Conservation (phyloP, 2,113 vertebrate species). For the Desmodus rotundus region DNA sequence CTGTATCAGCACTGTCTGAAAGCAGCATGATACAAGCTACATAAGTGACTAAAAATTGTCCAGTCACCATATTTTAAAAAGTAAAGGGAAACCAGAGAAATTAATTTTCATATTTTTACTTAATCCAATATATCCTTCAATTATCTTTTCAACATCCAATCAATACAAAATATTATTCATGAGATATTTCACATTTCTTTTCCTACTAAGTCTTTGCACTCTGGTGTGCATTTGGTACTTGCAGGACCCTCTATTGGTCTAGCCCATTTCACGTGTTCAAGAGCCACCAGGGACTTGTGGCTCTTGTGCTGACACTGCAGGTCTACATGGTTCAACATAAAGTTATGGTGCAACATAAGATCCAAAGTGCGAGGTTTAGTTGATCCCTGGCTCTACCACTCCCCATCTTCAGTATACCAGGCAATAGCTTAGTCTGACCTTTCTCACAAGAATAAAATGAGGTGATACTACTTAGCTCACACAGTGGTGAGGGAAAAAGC, state of each 20-base stretch:
- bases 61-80: neutral
- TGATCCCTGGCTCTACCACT: neutral
- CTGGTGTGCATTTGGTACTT: neutral
- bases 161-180: neutral
- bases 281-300: neutral
- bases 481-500: neutral
- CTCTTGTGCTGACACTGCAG: neutral
- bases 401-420: neutral
- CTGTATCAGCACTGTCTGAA: neutral
- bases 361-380: neutral
- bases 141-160: neutral
- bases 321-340: neutral
- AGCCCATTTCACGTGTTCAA: neutral
- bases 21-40: neutral
- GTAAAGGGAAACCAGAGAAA: neutral
- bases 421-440: neutral
- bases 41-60: neutral
- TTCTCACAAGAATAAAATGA: neutral
- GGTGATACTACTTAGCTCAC: neutral
- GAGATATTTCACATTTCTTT: neutral
- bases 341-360: neutral
- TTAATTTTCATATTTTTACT: neutral
- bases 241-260: neutral
- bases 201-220: neutral
- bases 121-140: neutral